These are phyloP conservation scores for Ispidina picta DNA, from an alignment of 2,797 vertebrate genomes.

Conservation along the genomic window DNA sequence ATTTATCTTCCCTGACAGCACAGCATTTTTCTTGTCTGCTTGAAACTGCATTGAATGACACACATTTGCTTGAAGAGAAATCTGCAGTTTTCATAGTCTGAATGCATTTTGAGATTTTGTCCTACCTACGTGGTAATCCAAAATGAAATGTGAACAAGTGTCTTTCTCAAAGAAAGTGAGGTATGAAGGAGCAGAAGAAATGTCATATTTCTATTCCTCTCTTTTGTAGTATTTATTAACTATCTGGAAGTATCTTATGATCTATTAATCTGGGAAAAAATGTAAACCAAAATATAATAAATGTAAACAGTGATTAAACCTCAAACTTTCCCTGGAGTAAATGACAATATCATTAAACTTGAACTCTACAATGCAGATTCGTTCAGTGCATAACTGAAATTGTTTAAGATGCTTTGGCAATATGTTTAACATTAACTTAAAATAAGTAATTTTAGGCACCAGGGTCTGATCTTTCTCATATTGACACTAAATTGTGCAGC, in stretches of 20 bases:
- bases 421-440: slow-evolving; percentile 49
- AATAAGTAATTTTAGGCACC: slow-evolving; percentile 22
- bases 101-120: neutral
- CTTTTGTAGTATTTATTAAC: neutral
- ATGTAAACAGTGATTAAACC: slow-evolving; percentile 55
- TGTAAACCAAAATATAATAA: slow-evolving; percentile 62
- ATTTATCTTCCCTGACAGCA: neutral
- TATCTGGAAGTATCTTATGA: slow-evolving; percentile 24
- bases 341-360: slow-evolving; percentile 56
- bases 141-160: neutral
- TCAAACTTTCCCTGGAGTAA: slow-evolving; percentile 26
- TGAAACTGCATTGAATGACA: neutral
- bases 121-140: fast-evolving
- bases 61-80: neutral
- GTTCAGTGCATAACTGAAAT: slow-evolving; percentile 46
- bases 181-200: neutral
- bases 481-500: neutral
- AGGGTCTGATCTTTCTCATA: slow-evolving; percentile 32
- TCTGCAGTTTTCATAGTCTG: neutral
- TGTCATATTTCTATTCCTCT: neutral
- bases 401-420: slow-evolving; percentile 43
- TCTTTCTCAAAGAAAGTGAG: neutral
- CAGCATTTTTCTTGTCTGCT: neutral
- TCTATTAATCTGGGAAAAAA: slow-evolving; percentile 55
- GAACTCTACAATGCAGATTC: slow-evolving; percentile 45